Conservation (phyloP, 2,113 vertebrate species). For the Craseonycteris thonglongyai region DNA sequence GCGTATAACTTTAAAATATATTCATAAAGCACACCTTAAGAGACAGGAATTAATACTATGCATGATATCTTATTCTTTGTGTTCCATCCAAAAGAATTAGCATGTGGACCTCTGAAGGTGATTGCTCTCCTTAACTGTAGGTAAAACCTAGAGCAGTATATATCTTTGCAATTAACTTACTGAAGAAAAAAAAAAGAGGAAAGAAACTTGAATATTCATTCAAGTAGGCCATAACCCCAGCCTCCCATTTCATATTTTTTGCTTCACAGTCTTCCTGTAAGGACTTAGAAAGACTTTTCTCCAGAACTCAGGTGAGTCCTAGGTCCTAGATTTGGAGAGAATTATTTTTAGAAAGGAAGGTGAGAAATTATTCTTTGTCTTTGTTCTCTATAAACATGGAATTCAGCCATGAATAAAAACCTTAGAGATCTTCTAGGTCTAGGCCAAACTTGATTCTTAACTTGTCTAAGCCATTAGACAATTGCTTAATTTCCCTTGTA, state of each 20-base stretch:
- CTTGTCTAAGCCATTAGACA: background rate
- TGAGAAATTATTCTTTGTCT: constrained; percentile 61
- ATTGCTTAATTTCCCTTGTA: background rate
- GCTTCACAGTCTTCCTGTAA: constrained; percentile 75
- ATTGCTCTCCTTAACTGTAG: background rate
- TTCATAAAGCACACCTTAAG: background rate
- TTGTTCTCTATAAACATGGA: constrained; percentile 42
- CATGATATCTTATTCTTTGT: background rate
- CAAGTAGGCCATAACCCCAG: constrained; percentile 75
- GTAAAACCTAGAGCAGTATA: constrained; percentile 12
- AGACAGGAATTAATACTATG: background rate
- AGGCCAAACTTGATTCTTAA: background rate
- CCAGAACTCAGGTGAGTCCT: constrained; percentile 72
- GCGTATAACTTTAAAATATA: constrained; percentile 4
- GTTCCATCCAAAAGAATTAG: constrained; percentile 16
- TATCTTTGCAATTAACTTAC: constrained; percentile 41
- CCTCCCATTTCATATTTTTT: constrained; percentile 75
- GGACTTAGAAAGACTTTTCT: constrained; percentile 75
- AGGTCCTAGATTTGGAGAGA: constrained; percentile 69
- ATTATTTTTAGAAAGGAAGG: constrained; percentile 68
- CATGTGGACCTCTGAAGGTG: background rate
- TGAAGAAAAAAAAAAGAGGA: background rate
- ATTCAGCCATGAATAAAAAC: constrained; percentile 29
- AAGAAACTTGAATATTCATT: constrained; percentile 57
- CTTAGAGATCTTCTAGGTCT: background rate